Base-by-base conservation (phyloP, 2,797 vertebrate genomes). In the Eptatretus atami region DNA sequence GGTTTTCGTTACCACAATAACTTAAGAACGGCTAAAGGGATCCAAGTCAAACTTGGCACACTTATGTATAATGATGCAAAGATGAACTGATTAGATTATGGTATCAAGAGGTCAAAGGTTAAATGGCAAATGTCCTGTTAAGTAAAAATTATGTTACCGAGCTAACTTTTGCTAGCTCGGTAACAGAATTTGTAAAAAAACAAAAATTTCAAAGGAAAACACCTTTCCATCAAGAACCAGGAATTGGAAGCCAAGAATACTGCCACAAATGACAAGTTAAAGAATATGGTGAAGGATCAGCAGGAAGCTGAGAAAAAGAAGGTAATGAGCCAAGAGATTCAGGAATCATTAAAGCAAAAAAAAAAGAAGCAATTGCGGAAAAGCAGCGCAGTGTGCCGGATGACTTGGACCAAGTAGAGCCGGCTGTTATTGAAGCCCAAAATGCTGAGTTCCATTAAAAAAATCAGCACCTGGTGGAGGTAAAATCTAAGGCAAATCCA, bases 251-350 rank as follows among this genome's bases (percentile, higher is more conserved):
- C 88, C 9, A 99, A 99, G 75, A 96, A 99, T 1, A 87, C 86
- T 1, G 90, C 90, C 1, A 88, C 90, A 68, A 99, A 99, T 6
- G 90, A 99, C 76, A 99, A 99, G 71, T 75, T 99, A 71, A 95
- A 95, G 73, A 96, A 96, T 76, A 95, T 96, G 90, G 88, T 94
- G 65, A 96, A 96, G 72, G 88, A 94, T 74, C 88, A 96, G 64
- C 90, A 99, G 68, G 90, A 99, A 72, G 92, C 92, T 0, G 92
- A 98, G 66, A 99, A 99, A 81, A 95, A 96, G 68, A 96, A 96
- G 83, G 92, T 96, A 68, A 88, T 95, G 90, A 96, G 92, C 75
- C 92, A 99, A 67, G 90, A 96, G 69, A 99, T 99, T 67, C 88
- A 96, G 73, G 90, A 99, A 63, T 76, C 92, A 66, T 78, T 99